Conservation (phyloP, 2,113 vertebrate genomes). For the Elanus axillaris region DNA sequence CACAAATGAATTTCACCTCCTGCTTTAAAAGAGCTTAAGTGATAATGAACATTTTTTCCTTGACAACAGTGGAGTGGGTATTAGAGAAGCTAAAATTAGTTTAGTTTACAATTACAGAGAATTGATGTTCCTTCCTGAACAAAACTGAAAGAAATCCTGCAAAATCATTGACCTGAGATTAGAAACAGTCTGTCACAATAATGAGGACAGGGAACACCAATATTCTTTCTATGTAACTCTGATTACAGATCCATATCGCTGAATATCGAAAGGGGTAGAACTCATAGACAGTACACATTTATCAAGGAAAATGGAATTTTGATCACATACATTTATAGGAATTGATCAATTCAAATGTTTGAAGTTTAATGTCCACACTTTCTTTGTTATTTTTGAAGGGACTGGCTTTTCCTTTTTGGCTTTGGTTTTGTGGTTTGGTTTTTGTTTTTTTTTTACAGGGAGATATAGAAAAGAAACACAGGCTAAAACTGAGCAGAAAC, state of each 20-base stretch:
- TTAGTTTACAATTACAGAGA: neutral
- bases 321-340: neutral
- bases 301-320: neutral
- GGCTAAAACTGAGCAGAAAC: neutral
- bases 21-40: neutral
- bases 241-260: neutral
- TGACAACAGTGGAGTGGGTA: neutral
- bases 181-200: neutral
- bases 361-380: neutral
- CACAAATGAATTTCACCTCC: neutral
- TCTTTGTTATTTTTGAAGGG: neutral
- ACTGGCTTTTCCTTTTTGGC: neutral
- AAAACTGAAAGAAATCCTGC: neutral
- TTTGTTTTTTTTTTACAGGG: neutral
- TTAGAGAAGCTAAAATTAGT: neutral
- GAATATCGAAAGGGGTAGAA: neutral
- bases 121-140: neutral
- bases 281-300: neutral
- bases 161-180: neutral
- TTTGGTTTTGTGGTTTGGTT: neutral
- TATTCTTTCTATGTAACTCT: neutral
- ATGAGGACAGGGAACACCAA: neutral
- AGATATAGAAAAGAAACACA: neutral
- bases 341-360: neutral
- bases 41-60: neutral